Conservation (phyloP, 2,797 vertebrate genomes). For the Graptemys geographica region DNA sequence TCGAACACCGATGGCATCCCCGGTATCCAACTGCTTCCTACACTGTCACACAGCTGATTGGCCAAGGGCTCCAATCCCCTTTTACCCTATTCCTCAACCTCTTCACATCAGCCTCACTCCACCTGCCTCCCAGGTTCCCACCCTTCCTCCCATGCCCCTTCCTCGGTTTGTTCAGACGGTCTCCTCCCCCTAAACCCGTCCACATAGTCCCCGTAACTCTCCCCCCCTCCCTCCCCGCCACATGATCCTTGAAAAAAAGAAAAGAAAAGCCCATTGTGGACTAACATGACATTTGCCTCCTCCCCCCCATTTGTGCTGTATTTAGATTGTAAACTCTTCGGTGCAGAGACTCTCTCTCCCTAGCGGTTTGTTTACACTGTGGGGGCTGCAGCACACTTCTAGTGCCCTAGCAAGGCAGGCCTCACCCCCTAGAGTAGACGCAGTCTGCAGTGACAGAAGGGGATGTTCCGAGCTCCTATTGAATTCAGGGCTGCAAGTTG, state of each 20-base stretch:
- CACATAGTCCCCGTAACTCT: neutral
- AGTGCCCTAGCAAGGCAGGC: neutral
- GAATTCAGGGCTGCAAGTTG: conserved; percentile 24
- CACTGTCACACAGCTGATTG: too few species aligned
- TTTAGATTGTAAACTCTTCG: neutral
- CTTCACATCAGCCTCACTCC: too few species aligned
- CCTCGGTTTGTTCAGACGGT: too few species aligned
- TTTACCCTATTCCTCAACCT: too few species aligned
- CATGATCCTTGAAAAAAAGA: neutral
- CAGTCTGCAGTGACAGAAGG: too few species aligned
- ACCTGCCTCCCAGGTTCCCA: too few species aligned
- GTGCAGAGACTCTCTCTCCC: neutral
- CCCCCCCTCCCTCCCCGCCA: neutral
- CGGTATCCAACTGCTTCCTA: too few species aligned
- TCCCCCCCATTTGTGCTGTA: neutral
- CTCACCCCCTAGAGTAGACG: too few species aligned
- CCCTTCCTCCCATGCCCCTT: too few species aligned
- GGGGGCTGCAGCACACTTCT: neutral
- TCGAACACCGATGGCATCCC: too few species aligned
- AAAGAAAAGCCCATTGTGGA: neutral
- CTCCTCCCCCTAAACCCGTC: too few species aligned
- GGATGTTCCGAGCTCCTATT: neutral
- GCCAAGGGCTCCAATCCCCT: too few species aligned
- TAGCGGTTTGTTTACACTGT: neutral
- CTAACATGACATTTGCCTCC: neutral